These are phyloP conservation scores for Xestia rhomboidea DNA, from an alignment of 2,888 invertebrate genomes.

Conservation along the genomic window DNA sequence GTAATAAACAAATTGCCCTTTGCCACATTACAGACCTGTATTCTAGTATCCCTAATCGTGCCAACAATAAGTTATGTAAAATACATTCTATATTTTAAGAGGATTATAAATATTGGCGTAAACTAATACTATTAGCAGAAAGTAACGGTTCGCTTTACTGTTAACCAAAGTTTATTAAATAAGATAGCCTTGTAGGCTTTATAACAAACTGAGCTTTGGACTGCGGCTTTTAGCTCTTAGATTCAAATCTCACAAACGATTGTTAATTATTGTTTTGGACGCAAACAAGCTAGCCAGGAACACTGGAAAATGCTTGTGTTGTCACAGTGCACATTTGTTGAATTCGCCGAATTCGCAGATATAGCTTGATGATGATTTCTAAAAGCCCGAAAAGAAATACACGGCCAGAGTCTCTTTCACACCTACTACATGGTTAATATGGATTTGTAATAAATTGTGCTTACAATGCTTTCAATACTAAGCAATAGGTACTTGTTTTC, in stretches of 20 bases:
- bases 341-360: neutral
- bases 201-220: conserved; percentile 33
- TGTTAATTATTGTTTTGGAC: conserved; percentile 56
- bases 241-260: conserved; percentile 50
- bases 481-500: neutral
- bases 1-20: conserved; percentile 43
- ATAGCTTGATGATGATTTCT: neutral
- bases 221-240: conserved; percentile 30
- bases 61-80: conserved; percentile 23
- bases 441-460: neutral
- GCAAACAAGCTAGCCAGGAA: neutral
- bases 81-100: conserved; percentile 44
- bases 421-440: too few species aligned
- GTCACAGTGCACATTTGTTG: neutral
- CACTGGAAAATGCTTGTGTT: neutral
- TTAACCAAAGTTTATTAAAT: conserved; percentile 52
- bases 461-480: neutral
- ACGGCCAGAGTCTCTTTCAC: too few species aligned
- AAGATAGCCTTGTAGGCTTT: conserved; percentile 61
- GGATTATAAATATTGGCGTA: conserved; percentile 57
- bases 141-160: conserved; percentile 52
- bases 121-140: conserved; percentile 54
- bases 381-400: too few species aligned
- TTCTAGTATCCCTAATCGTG: conserved; percentile 24
- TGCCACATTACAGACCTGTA: conserved; percentile 20